Evolutionary conservation across 2,113 vertebrate species (phyloP), one percentile per base, ranked within the genome.

Genomic region (Meleagris gallopavo): DNA sequence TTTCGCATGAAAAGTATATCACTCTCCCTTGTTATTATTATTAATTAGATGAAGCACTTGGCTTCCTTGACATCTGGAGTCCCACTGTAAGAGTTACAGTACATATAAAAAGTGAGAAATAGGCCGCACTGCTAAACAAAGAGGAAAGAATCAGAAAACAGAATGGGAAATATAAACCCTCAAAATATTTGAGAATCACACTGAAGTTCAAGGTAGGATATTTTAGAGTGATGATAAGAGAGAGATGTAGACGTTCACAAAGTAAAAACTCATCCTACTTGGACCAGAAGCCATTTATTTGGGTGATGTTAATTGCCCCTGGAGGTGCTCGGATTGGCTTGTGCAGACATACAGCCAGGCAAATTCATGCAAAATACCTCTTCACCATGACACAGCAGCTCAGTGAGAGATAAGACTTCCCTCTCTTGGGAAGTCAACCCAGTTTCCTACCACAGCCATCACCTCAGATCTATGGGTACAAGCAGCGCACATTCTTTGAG

Each of bases 401-500:
- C 34, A 89, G 10, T 0, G 2, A 83, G 27, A 25, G 12, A 6
- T 54, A 24, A 9, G 41, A 20, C 10, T 69, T 66, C 43, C 29
- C 13, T 5, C 3, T 30, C 24, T 6, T 57, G 13, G n/a, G n/a
- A n/a, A n/a, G 3, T 61, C 40, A 79, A 0, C 1, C 3, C 34
- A 55, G 4, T 1, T 58, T 17, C 40, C 13, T 16, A 3, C 13
- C 13, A 19, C 9, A 78, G 57, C 32, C 46, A 14, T 25, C 7
- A 3, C 14, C 40, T 61, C 25, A 20, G 11, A 2, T 7, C 24
- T 40, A 11, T 0, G 1, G 6, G 5, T 38, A 11, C 6, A 43
- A 84, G 20, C 17, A 36, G 6, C 4, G 11, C 12, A 34, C 11
- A 4, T 29, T 4, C 13, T 52, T 45, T 32, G 52, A 36, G 45